Evolutionary conservation across 1,140 invertebrate genomes (phyloP).

Genomic region (Drosophila grimshawi): DNA sequence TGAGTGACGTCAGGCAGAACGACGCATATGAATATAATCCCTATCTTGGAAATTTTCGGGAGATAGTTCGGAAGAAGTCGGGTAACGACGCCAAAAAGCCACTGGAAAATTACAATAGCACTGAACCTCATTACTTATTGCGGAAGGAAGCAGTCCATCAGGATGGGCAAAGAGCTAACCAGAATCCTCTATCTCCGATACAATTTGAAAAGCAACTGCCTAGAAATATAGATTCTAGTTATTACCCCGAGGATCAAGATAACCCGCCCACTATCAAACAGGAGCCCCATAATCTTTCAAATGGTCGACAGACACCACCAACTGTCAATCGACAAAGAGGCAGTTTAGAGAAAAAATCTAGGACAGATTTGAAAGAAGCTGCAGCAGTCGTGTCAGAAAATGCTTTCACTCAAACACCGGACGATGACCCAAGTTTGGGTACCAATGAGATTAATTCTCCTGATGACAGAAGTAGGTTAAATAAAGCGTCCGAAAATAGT

Average conservation of each 20-base stretch:
- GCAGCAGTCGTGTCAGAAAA: too few relatives aligned
- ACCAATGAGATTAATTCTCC: not conserved
- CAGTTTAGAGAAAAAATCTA: not conserved
- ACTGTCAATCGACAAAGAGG: not conserved
- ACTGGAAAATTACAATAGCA: too few relatives aligned
- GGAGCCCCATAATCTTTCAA: not conserved
- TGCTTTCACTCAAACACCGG: too few relatives aligned
- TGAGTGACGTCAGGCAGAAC: not conserved
- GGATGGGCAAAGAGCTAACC: too few relatives aligned
- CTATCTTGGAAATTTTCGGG: not conserved
- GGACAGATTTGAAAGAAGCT: not conserved
- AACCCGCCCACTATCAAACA: not conserved
- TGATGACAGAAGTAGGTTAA: not conserved
- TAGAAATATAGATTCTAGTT: not conserved
- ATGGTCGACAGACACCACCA: not conserved
- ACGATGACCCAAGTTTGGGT: not conserved
- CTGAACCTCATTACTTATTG: not conserved
- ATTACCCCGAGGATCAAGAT: not conserved
- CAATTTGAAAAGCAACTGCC: not conserved
- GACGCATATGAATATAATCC: not conserved
- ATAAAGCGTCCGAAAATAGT: not conserved
- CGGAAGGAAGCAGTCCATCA: too few relatives aligned
- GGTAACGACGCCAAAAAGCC: not conserved
- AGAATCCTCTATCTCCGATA: not conserved
- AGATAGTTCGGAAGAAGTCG: not conserved